Evolutionary conservation across 2,888 invertebrate species (phyloP).

Genomic region (Pinctada fucata): DNA sequence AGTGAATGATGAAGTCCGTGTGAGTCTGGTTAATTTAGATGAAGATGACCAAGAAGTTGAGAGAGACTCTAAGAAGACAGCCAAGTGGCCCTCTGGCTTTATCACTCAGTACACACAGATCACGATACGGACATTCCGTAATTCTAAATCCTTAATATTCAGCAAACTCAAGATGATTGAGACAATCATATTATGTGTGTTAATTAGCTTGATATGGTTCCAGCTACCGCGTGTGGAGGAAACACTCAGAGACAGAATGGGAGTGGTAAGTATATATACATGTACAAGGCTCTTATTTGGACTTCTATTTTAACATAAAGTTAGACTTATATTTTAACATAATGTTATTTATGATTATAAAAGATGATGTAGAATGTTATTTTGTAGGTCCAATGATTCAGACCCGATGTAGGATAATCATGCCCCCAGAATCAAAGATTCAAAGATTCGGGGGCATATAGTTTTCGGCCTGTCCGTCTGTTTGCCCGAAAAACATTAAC

Average conservation of each 20-base stretch:
- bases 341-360: too few species aligned
- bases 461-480: too few species aligned
- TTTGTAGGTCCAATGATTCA: too few species aligned
- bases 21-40: conserved; percentile 41
- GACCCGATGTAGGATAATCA: too few species aligned
- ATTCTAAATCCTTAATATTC: conserved; percentile 85
- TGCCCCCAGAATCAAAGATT: too few species aligned
- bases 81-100: conserved; percentile 86
- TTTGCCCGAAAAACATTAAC: too few species aligned
- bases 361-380: too few species aligned
- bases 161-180: conserved; percentile 86
- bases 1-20: conserved; percentile 31
- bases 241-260: conserved; percentile 86
- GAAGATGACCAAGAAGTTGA: conserved; percentile 1
- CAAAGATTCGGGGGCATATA: too few species aligned
- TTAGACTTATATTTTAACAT: too few species aligned
- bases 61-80: conserved; percentile 19
- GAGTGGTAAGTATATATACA: conserved; percentile 78
- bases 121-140: conserved; percentile 82
- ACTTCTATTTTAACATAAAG: neutral
- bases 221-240: conserved; percentile 86
- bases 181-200: conserved; percentile 79
- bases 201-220: conserved; percentile 88
- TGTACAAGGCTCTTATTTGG: neutral
- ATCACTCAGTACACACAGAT: conserved; percentile 86